Conservation (phyloP, 2,888 invertebrate genomes). For the Lycia hirtaria region DNA sequence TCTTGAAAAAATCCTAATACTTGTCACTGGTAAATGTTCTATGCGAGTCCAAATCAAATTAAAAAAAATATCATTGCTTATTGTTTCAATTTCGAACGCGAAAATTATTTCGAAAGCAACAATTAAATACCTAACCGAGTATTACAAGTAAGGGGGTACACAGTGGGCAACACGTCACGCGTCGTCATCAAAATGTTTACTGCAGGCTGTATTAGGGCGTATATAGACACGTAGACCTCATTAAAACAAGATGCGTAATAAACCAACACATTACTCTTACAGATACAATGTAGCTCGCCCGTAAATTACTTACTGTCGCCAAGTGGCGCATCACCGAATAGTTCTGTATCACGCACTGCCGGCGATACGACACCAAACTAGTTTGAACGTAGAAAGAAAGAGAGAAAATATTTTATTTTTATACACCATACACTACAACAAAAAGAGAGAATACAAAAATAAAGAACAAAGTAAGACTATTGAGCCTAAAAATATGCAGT, state of each 20-base stretch:
- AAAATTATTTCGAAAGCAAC: too few species aligned
- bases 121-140: neutral
- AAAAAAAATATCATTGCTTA: too few species aligned
- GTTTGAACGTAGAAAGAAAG: too few species aligned
- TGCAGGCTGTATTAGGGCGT: conserved; percentile 32
- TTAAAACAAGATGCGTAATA: conserved; percentile 76
- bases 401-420: too few species aligned
- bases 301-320: conserved; percentile 83
- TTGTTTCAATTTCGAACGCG: too few species aligned
- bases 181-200: conserved; percentile 47
- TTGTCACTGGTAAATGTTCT: too few species aligned
- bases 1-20: too few species aligned
- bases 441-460: too few species aligned
- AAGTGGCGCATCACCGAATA: conserved; percentile 77
- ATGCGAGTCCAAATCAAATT: too few species aligned
- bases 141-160: neutral
- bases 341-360: conserved; percentile 60
- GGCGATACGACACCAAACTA: conserved; percentile 7
- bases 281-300: conserved; percentile 70
- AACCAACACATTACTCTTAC: conserved; percentile 73
- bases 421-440: too few species aligned
- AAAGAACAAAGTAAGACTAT: too few species aligned
- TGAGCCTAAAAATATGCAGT: too few species aligned
- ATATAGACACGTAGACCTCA: conserved; percentile 59
- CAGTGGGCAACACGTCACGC: conserved; percentile 28